phyloP scores from a whole-genome alignment of 2,888 invertebrate genomes.

The Hyppa rectilinea region DNA sequence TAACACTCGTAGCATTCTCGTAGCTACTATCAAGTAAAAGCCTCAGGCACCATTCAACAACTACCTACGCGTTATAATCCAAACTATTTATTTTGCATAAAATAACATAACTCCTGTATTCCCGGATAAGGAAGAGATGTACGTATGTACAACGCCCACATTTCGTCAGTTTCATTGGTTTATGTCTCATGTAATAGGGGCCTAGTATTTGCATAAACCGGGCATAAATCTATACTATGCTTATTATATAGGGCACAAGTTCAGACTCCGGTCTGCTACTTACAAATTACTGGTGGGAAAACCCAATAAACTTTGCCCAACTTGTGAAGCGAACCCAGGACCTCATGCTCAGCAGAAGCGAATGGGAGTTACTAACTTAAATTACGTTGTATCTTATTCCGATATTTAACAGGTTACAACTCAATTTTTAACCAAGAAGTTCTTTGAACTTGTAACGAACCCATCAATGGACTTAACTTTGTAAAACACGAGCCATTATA shows the following conservation, averaged over 20 bases:
- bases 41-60: not conserved
- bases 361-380: not conserved
- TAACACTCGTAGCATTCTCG: not conserved
- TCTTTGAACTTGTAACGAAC: conserved; percentile 23
- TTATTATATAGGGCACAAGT: no score
- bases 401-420: not conserved
- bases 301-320: not conserved
- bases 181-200: not conserved
- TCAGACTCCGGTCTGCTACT: no score
- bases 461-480: conserved; percentile 22
- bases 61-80: not conserved
- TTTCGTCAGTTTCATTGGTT: not conserved
- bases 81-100: not conserved
- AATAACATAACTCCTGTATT: not conserved
- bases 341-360: not conserved
- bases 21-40: not conserved
- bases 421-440: conserved; percentile 6
- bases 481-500: conserved; percentile 26
- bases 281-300: not conserved
- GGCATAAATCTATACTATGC: not conserved
- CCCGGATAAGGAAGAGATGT: no score
- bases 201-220: not conserved
- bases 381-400: not conserved
- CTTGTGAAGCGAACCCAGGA: not conserved
- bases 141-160: not conserved